Evolutionary conservation across 2,888 invertebrate species (phyloP).

Genomic region (Polia nebulosa): DNA sequence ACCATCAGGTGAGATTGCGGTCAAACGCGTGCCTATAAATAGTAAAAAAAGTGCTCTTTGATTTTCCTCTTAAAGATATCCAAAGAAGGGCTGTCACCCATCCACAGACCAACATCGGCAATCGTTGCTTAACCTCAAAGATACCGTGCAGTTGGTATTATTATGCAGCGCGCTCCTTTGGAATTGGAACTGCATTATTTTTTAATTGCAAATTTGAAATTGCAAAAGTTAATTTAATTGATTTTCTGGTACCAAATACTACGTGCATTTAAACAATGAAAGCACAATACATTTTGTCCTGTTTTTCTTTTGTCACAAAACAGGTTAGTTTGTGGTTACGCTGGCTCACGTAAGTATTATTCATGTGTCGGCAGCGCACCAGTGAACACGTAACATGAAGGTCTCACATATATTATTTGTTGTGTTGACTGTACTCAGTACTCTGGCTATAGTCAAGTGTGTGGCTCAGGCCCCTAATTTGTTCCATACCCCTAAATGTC

Average conservation of each 20-base stretch:
- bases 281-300: background rate
- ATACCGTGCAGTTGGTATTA: too few species aligned
- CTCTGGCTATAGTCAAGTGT: background rate
- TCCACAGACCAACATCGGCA: too few species aligned
- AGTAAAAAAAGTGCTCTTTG: too few species aligned
- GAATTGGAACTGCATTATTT: too few species aligned
- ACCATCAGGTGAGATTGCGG: too few species aligned
- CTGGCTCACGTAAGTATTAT: background rate
- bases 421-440: slow-evolving; percentile 12
- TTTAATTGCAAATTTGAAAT: too few species aligned
- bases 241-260: too few species aligned
- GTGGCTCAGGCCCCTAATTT: background rate
- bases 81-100: too few species aligned
- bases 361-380: background rate
- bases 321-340: background rate
- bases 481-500: background rate
- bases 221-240: too few species aligned
- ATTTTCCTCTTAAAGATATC: too few species aligned
- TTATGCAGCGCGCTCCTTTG: background rate
- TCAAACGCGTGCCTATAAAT: too few species aligned
- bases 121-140: too few species aligned
- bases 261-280: background rate
- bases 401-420: background rate
- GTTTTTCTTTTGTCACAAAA: background rate
- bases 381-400: slow-evolving; percentile 17